Conservation (phyloP, 2,797 vertebrate species). For the Smutsia temminckii region DNA sequence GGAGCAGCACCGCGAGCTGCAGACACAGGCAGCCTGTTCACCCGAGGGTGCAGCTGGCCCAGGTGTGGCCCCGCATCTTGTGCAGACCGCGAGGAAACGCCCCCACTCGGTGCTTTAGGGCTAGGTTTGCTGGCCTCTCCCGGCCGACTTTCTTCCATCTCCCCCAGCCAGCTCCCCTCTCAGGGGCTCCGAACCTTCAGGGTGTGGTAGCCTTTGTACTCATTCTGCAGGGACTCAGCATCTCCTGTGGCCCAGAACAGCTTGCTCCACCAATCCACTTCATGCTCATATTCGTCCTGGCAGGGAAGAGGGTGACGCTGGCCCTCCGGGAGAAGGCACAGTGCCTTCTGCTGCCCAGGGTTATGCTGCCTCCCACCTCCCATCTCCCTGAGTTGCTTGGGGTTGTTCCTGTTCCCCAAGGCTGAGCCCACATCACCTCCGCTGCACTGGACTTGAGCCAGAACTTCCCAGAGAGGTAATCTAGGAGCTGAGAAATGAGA, state of each 20-base stretch:
- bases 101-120: neutral
- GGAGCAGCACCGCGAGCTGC: neutral
- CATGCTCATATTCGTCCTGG: conserved; percentile 62
- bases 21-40: neutral
- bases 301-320: neutral
- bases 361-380: neutral
- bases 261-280: conserved; percentile 86
- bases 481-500: conserved; percentile 58
- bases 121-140: neutral
- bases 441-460: conserved; percentile 51
- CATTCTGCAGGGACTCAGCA: neutral
- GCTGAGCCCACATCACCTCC: conserved; percentile 58
- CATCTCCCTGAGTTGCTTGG: neutral
- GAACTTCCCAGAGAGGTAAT: conserved; percentile 54
- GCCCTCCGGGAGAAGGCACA: neutral
- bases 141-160: neutral
- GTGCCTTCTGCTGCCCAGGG: neutral
- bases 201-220: conserved; percentile 59
- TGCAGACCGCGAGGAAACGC: neutral
- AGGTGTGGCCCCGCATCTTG: neutral
- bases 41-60: neutral
- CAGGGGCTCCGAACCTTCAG: conserved; percentile 78
- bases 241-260: conserved; percentile 75
- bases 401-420: neutral
- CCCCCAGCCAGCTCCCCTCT: neutral